A percentile compares a stretch with the other conserved stretches of the same genome.
These are phyloP conservation scores for Prionailurus bengalensis DNA, from an alignment of 2,113 vertebrate genomes.

Conservation along the genomic window DNA sequence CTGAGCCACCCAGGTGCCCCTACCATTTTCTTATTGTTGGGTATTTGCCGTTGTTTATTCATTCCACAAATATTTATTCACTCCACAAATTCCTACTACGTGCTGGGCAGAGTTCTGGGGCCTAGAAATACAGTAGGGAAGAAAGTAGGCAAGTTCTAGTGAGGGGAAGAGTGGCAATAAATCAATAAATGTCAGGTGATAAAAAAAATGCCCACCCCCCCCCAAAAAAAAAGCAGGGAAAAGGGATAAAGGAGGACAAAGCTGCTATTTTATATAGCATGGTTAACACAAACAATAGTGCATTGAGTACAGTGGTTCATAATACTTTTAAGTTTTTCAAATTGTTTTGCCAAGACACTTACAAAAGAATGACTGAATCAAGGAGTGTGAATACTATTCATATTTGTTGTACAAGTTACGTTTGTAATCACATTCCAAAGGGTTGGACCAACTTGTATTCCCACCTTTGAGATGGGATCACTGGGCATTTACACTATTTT, in stretches of 20 bases:
- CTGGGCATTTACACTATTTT: constrained; percentile 9
- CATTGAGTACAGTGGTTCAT: not conserved
- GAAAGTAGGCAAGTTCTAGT: not conserved
- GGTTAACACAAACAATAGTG: not conserved
- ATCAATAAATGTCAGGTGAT: constrained; percentile 19
- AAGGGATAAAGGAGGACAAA: not conserved
- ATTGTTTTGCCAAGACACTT: constrained; percentile 24
- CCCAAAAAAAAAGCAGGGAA: not conserved
- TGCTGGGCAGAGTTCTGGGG: not conserved
- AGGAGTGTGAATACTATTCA: constrained; percentile 34
- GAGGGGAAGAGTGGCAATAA: not conserved
- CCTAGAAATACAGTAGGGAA: not conserved
- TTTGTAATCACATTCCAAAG: constrained; percentile 15
- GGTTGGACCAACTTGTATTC: not conserved
- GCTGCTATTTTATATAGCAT: not conserved
- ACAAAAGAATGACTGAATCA: not conserved
- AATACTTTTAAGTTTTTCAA: constrained; percentile 4
- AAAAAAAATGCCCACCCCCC: not conserved
- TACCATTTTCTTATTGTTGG: not conserved
- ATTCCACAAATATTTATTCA: not conserved
- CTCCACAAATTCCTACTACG: not conserved
- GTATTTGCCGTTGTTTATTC: not conserved
- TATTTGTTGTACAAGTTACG: not conserved
- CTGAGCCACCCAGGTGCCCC: too few relatives aligned
- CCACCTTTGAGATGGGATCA: not conserved